Conservation (phyloP, 1,140 invertebrate genomes). For the Aphaenogaster ashmeadi region DNA sequence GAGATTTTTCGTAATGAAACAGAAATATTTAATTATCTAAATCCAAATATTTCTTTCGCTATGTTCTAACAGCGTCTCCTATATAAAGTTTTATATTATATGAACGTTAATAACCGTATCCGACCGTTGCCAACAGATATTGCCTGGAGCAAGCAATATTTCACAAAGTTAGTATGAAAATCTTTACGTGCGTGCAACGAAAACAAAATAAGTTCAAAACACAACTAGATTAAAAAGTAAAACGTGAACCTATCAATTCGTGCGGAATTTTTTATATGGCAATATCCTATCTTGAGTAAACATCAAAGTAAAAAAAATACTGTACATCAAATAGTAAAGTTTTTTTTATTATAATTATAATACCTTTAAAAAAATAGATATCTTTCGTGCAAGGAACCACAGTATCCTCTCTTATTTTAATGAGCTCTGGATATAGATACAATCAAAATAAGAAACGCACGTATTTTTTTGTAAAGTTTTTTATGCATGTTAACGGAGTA, state of each 20-base stretch:
- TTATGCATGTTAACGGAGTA: neutral
- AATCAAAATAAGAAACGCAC: neutral
- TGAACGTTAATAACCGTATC: slow-evolving; percentile 1
- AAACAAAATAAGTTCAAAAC: neutral
- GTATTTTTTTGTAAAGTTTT: neutral
- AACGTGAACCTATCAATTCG: neutral
- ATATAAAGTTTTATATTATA: neutral
- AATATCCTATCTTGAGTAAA: neutral
- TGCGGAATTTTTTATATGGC: neutral
- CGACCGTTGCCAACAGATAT: neutral
- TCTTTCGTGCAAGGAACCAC: neutral
- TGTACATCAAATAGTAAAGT: neutral
- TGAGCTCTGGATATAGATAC: neutral
- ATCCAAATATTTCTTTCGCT: neutral
- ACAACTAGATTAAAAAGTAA: slow-evolving; percentile 8
- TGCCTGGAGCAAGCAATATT: slow-evolving; percentile 6
- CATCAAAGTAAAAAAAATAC: neutral
- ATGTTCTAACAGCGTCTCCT: neutral
- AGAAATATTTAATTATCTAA: slow-evolving; percentile 11
- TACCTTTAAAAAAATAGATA: neutral
- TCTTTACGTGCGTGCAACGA: neutral
- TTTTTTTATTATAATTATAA: neutral
- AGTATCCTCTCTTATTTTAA: neutral
- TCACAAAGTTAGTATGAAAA: slow-evolving; percentile 35
- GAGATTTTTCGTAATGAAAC: neutral